A percentile compares a stretch with the other conserved stretches of the same genome.
Conservation (phyloP, 2,888 invertebrate genomes). For the Phengaris arion region DNA sequence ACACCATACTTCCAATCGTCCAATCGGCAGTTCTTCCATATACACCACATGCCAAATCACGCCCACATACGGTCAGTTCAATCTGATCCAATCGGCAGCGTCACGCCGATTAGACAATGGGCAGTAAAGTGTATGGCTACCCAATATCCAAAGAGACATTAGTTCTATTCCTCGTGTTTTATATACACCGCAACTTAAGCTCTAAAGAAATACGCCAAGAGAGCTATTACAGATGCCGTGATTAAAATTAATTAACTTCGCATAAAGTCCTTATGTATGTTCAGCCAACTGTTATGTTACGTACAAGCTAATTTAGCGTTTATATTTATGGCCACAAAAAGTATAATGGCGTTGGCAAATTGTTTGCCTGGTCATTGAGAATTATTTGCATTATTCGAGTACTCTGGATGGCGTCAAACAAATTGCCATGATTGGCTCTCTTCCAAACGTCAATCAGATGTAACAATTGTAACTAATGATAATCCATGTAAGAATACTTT, state of each 20-base stretch:
- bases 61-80: too few relatives aligned
- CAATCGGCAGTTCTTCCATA: too few relatives aligned
- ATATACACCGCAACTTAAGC: too few relatives aligned
- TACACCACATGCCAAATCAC: too few relatives aligned
- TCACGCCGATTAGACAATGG: too few relatives aligned
- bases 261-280: constrained; percentile 26
- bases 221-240: background rate
- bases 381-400: constrained; percentile 49
- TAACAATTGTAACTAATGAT: constrained; percentile 55
- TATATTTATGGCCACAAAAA: constrained; percentile 30
- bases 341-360: constrained; percentile 34
- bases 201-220: background rate
- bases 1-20: too few relatives aligned
- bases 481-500: constrained; percentile 34
- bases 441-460: constrained; percentile 51
- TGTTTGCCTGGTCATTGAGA: constrained; percentile 47
- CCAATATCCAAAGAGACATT: too few relatives aligned
- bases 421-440: constrained; percentile 61
- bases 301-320: constrained; percentile 20
- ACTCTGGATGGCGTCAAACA: constrained; percentile 56
- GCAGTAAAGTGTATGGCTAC: too few relatives aligned
- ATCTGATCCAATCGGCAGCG: too few relatives aligned
- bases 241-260: constrained; percentile 27
- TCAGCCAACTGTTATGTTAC: constrained; percentile 30
- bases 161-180: too few relatives aligned